Conservation (phyloP, 2,888 invertebrate species). For the Ectemnius continuus region DNA sequence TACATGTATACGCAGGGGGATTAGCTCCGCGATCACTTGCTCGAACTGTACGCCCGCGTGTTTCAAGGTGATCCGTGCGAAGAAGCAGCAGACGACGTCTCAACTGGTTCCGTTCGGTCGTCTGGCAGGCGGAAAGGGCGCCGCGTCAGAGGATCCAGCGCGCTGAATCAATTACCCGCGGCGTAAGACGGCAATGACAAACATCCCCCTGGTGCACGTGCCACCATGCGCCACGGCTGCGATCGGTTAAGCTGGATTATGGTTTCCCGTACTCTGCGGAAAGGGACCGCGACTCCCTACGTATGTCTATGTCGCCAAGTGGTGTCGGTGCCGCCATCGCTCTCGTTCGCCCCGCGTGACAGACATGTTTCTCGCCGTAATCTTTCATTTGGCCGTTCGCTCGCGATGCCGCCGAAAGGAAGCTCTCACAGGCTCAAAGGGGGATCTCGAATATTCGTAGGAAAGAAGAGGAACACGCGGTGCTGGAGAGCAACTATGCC, state of each 20-base stretch:
- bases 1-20: neutral
- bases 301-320: too few relatives aligned
- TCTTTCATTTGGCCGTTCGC: slow-evolving; percentile 39
- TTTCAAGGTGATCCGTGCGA: slow-evolving; percentile 44
- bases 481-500: too few relatives aligned
- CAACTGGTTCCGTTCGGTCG: slow-evolving; percentile 29
- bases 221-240: slow-evolving; percentile 48
- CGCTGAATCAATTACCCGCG: slow-evolving; percentile 57
- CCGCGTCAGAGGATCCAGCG: slow-evolving; percentile 42
- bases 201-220: slow-evolving; percentile 58
- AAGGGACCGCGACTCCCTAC: neutral
- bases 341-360: slow-evolving; percentile 13
- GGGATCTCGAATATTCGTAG: slow-evolving; percentile 29
- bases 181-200: slow-evolving; percentile 54
- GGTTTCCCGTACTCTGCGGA: slow-evolving; percentile 30
- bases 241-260: slow-evolving; percentile 58
- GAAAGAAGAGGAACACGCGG: too few relatives aligned
- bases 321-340: neutral
- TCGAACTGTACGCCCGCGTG: slow-evolving; percentile 20
- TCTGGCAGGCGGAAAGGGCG: slow-evolving; percentile 2
- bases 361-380: slow-evolving; percentile 27
- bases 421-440: slow-evolving; percentile 32
- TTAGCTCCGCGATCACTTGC: slow-evolving; percentile 21
- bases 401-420: slow-evolving; percentile 6
- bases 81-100: slow-evolving; percentile 39